Conservation (phyloP, 2,888 invertebrate species). For the Drepana falcataria region DNA sequence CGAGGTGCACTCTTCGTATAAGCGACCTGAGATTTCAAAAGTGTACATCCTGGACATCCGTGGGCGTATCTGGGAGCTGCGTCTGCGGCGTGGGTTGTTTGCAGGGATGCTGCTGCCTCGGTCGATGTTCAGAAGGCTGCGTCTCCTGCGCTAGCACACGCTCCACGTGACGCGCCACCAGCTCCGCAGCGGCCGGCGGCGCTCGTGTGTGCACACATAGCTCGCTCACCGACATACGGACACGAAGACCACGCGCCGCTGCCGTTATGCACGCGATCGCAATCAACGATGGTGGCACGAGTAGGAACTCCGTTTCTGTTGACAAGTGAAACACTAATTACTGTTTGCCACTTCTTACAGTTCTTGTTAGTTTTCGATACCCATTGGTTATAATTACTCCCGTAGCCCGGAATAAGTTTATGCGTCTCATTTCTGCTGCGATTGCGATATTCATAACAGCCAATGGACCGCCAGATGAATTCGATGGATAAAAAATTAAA, state of each 20-base stretch:
- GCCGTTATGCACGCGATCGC: constrained; percentile 85
- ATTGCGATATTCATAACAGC: too few relatives aligned
- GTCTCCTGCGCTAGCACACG: constrained; percentile 77
- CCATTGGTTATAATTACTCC: too few relatives aligned
- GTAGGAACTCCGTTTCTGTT: constrained; percentile 85
- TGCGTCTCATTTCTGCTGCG: too few relatives aligned
- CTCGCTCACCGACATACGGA: constrained; percentile 63
- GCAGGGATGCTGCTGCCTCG: constrained; percentile 42
- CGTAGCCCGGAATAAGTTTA: too few relatives aligned
- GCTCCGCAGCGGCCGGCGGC: constrained; percentile 72
- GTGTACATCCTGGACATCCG: constrained; percentile 81
- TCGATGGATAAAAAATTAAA: constrained; percentile 8
- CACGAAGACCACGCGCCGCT: constrained; percentile 80
- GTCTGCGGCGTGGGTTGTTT: constrained; percentile 57
- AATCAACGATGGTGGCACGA: constrained; percentile 83
- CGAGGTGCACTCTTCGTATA: background rate
- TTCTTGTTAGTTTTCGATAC: too few relatives aligned
- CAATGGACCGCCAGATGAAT: too few relatives aligned
- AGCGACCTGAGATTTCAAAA: constrained; percentile 45
- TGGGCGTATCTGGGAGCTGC: constrained; percentile 79
- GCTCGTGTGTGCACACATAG: constrained; percentile 69
- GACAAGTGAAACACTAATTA: constrained; percentile 31
- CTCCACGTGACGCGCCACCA: constrained; percentile 78
- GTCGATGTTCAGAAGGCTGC: constrained; percentile 65
- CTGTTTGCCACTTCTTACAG: background rate